Evolutionary conservation across 2,888 invertebrate species (phyloP).

Genomic region (Sarcophaga subvicina): DNA sequence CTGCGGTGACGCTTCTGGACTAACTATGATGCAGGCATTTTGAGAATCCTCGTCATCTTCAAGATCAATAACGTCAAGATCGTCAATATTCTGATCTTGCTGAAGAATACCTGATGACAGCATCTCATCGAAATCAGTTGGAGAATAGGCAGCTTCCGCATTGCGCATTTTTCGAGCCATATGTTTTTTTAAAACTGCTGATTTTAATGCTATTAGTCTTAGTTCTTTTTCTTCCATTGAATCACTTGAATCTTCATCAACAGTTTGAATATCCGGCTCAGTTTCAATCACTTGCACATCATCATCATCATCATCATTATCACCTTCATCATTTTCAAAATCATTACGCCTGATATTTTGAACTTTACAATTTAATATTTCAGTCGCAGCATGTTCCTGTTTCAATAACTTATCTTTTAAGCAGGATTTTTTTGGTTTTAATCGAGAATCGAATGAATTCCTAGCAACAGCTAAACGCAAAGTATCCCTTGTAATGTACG

Average conservation of each 20-base stretch:
- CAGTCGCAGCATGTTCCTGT: constrained; percentile 23
- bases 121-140: constrained; percentile 80
- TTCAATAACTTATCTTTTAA: constrained; percentile 60
- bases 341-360: background rate
- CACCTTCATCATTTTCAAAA: background rate
- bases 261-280: constrained; percentile 51
- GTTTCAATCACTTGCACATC: constrained; percentile 57
- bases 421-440: constrained; percentile 27
- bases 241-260: constrained; percentile 67
- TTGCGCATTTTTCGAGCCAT: constrained; percentile 79
- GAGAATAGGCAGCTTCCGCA: constrained; percentile 80
- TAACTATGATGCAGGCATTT: constrained; percentile 76
- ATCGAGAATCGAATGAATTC: constrained; percentile 19
- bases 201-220: constrained; percentile 81
- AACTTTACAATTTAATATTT: background rate
- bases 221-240: constrained; percentile 76
- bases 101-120: constrained; percentile 68
- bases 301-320: constrained; percentile 54
- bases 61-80: constrained; percentile 70
- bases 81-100: constrained; percentile 72
- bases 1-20: constrained; percentile 80
- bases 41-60: constrained; percentile 72
- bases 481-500: constrained; percentile 55
- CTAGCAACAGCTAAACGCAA: constrained; percentile 59
- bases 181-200: constrained; percentile 80